Conservation (phyloP, 53 echinoderm and acorn worm genomes). For the Actinopyga echinites region DNA sequence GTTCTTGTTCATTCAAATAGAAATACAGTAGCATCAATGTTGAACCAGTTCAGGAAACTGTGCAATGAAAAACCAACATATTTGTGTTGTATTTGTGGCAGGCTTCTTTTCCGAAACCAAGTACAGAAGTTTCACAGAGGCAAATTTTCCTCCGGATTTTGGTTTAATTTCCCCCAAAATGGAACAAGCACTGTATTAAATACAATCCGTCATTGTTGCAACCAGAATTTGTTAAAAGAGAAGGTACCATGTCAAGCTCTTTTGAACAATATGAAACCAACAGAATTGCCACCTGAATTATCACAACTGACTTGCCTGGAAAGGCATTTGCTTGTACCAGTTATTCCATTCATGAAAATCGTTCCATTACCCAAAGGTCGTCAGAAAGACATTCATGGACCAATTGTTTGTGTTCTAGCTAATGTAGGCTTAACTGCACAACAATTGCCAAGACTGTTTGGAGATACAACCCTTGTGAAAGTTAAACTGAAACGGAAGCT, state of each 20-base stretch:
- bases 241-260: constrained; percentile 32
- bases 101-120: constrained; percentile 2
- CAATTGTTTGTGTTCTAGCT: constrained; percentile 59
- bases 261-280: constrained; percentile 24
- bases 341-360: constrained; percentile 64
- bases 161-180: neutral
- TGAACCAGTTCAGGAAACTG: neutral
- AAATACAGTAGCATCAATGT: neutral
- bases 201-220: neutral
- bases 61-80: neutral
- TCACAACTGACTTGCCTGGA: constrained; percentile 3
- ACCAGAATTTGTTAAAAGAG: neutral
- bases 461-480: constrained; percentile 52
- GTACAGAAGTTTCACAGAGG: neutral
- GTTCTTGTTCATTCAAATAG: neutral
- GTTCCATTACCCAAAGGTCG: constrained; percentile 52
- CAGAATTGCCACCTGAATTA: constrained; percentile 38
- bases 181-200: neutral
- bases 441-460: constrained; percentile 38
- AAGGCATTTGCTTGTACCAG: constrained; percentile 48
- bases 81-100: constrained; percentile 6
- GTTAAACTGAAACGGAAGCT: constrained; percentile 69
- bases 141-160: neutral
- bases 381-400: constrained; percentile 59
- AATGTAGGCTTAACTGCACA: constrained; percentile 28